Evolutionary conservation across 2,797 vertebrate genomes (phyloP), one percentile per base, ranked within the genome.

Genomic region (Sebastes trivittatus): DNA sequence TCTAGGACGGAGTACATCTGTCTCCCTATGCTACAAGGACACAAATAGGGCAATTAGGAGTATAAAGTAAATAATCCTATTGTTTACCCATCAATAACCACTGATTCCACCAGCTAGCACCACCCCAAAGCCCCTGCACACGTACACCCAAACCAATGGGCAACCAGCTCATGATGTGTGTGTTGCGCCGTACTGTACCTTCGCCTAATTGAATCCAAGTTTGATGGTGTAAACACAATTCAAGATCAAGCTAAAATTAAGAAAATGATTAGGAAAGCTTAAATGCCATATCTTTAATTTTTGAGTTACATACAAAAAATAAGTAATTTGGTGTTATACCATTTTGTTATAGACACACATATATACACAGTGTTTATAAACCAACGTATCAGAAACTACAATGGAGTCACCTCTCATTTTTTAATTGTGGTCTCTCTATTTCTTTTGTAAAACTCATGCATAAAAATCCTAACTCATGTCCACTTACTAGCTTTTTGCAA

Each of bases 21-120:
- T 56, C 11, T 8, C 52, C 25, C 16, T n/a, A 49, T 23, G 49
- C 42, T 59, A 4, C 52, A 29, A 25, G 67, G 72, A 79, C 58
- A 54, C 65, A 82, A 87, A 71, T 23, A 76, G 67, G 88, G 83
- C 75, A 86, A 88, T 87, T 88, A 87, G 79, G 38, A 66, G 64
- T 64, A 68, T 59, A 63, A 71, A 77, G 60, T 55, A 49, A 72
- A 68, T 77, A 85, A 92, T 89, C 85, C 78, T 42, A 71, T 83
- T 83, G 76, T 87, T 82, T 77, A 79, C 80, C 55, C 88, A 81
- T 78, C 76, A 81, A 54, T 86, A 72, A 78, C 29, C 62, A 81
- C 68, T 27, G 73, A 82, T 71, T 82, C 69, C 80, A 34, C 55
- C 74, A 55, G 16, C 38, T 36, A 72, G 52, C 42, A n/a, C 11